phyloP scores from a whole-genome alignment of 2,797 vertebrate genomes.

The Sebastiscus albofasciatus region DNA sequence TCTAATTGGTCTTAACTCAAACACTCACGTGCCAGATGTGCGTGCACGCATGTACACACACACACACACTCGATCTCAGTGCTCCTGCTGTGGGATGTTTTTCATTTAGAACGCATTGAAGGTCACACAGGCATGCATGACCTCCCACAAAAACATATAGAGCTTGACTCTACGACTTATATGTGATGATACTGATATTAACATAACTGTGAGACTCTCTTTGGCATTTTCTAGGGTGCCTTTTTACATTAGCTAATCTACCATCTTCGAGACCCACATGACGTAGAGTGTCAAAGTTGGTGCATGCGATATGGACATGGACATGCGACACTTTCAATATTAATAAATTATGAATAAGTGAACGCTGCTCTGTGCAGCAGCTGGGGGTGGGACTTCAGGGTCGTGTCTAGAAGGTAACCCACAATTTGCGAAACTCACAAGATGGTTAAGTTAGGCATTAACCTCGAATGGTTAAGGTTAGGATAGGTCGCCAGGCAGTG shows the following conservation, averaged over 20 bases:
- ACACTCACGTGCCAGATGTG: conserved; percentile 1
- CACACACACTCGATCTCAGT: neutral
- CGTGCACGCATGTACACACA: neutral
- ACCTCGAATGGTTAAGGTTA: no score
- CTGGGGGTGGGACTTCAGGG: no score
- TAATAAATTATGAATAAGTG: neutral
- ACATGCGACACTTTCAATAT: neutral
- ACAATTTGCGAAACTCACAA: no score
- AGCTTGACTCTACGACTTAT: neutral
- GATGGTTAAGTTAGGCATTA: no score
- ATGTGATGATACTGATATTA: neutral
- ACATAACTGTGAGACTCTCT: neutral
- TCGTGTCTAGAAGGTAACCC: no score
- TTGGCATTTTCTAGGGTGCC: neutral
- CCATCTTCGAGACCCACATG: neutral
- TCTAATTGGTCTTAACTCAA: conserved; percentile 69
- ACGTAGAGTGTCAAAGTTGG: neutral
- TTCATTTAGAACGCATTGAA: conserved; percentile 13
- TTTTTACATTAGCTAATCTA: neutral
- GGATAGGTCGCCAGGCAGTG: no score
- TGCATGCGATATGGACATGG: neutral
- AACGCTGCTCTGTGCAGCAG: neutral
- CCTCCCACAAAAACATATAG: neutral
- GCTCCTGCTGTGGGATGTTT: neutral
- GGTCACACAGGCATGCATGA: conserved; percentile 9